Percentiles rank a stretch among this genome's conserved stretches.
These are phyloP conservation scores for Nipponacmea schrenckii DNA, from an alignment of 2,888 invertebrate species.

Conservation along the genomic window DNA sequence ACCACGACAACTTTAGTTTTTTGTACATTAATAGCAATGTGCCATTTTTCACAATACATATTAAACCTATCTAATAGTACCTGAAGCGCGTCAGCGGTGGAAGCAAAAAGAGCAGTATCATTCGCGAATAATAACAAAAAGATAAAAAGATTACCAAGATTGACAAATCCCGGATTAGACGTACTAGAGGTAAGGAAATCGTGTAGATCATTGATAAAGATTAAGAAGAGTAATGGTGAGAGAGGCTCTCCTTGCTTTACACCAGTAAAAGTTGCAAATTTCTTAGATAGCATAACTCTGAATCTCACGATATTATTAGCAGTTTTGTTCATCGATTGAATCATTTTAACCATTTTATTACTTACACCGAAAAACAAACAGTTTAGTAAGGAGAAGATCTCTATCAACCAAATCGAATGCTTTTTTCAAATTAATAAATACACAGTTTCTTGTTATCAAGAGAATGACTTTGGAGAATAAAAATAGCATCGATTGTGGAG, in stretches of 20 bases:
- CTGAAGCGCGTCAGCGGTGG: neutral
- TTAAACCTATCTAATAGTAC: neutral
- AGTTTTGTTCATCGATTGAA: neutral
- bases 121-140: neutral
- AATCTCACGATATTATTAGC: neutral
- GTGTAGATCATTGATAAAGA: neutral
- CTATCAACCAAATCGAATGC: neutral
- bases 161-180: neutral
- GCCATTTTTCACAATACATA: neutral
- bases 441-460: neutral
- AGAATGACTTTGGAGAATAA: neutral
- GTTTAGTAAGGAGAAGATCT: neutral
- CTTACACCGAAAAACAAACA: neutral
- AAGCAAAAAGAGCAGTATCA: neutral
- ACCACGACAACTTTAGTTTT: conserved; percentile 1
- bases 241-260: neutral
- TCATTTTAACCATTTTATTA: neutral
- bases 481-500: neutral
- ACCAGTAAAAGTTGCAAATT: neutral
- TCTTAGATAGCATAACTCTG: neutral
- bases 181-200: too few relatives aligned
- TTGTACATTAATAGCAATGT: neutral
- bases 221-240: neutral
- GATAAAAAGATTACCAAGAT: neutral
- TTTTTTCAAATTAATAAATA: neutral